A percentile compares a stretch with the other conserved stretches of the same genome.
Evolutionary conservation across 2,888 invertebrate species (phyloP).

Genomic region (Campoplex capitator): DNA sequence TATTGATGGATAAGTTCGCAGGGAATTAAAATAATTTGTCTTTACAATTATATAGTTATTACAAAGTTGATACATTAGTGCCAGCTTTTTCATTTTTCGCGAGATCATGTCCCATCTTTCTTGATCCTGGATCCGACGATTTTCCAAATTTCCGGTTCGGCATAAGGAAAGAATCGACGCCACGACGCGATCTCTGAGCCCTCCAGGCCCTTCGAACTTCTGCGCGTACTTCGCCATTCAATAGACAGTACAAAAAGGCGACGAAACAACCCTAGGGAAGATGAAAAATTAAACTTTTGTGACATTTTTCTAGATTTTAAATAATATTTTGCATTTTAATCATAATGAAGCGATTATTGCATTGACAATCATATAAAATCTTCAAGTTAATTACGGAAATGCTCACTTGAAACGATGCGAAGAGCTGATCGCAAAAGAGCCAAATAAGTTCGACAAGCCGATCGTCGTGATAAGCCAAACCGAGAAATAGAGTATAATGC

Average conservation of each 20-base stretch:
- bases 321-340: neutral
- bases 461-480: conserved; percentile 85
- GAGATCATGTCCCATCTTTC: conserved; percentile 3
- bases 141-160: conserved; percentile 65
- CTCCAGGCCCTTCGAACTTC: conserved; percentile 83
- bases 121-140: conserved; percentile 35
- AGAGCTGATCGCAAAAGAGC: conserved; percentile 88
- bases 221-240: conserved; percentile 87
- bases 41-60: conserved; percentile 26
- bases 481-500: conserved; percentile 87
- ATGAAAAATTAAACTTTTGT: neutral
- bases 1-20: neutral
- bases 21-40: neutral
- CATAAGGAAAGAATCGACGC: conserved; percentile 68
- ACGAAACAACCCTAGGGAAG: conserved; percentile 87
- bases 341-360: neutral
- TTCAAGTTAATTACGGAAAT: neutral
- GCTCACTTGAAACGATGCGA: conserved; percentile 89
- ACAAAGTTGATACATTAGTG: conserved; percentile 63
- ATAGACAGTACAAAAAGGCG: conserved; percentile 88
- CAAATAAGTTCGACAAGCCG: conserved; percentile 86
- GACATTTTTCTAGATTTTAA: neutral
- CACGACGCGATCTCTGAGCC: conserved; percentile 73
- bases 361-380: neutral
- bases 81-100: conserved; percentile 26